Conservation (phyloP, 2,113 vertebrate species). For the Dinomys branickii region DNA sequence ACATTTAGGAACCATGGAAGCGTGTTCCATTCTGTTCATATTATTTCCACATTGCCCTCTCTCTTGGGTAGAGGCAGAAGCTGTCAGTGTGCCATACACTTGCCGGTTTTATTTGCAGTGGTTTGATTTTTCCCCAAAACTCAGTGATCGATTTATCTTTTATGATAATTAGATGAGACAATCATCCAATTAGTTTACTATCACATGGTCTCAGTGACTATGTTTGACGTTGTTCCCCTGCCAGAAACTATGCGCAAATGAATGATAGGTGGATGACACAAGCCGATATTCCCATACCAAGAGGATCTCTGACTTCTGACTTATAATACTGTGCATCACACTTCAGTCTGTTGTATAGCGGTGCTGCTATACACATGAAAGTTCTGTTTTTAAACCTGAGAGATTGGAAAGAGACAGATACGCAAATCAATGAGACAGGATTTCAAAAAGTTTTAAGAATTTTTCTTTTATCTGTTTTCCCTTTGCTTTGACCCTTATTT, state of each 20-base stretch:
- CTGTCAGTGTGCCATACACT: neutral
- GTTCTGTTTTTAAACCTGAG: neutral
- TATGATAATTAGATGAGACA: constrained; percentile 61
- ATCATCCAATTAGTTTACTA: constrained; percentile 54
- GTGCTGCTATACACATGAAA: neutral
- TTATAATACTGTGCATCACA: neutral
- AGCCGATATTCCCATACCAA: neutral
- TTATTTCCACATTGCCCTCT: neutral
- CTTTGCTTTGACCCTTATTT: neutral
- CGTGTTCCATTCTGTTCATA: neutral
- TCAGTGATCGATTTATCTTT: constrained; percentile 32
- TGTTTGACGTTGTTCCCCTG: neutral
- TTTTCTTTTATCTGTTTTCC: neutral
- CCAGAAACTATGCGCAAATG: neutral
- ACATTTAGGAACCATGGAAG: neutral
- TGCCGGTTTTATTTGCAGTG: constrained; percentile 14
- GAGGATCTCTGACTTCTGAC: neutral
- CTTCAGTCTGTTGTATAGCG: neutral
- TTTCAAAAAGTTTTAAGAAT: neutral
- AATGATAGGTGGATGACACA: neutral
- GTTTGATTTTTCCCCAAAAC: constrained; percentile 26
- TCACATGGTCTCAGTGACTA: constrained; percentile 33
- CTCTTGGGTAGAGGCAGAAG: neutral
- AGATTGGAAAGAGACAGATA: neutral
- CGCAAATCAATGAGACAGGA: neutral